A percentile compares a stretch with the other conserved stretches of the same genome.
Evolutionary conservation across 2,888 invertebrate species (phyloP).

Genomic region (Dexiosoma caninum): DNA sequence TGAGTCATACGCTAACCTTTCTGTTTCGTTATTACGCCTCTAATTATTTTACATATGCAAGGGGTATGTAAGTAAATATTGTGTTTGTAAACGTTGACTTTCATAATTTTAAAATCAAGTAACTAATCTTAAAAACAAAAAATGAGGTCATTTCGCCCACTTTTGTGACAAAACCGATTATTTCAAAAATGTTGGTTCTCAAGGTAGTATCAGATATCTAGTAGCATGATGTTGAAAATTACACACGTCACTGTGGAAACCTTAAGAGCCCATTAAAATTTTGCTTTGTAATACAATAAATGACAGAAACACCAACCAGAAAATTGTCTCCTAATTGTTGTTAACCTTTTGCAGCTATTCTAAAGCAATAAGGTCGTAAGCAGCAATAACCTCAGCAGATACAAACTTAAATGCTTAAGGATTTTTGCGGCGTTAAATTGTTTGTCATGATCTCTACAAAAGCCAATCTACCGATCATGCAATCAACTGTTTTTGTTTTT

Average conservation of each 20-base stretch:
- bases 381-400: neutral
- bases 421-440: slow-evolving; percentile 30
- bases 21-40: neutral
- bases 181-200: neutral
- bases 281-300: neutral
- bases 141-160: slow-evolving; percentile 22
- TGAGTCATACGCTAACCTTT: neutral
- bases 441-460: slow-evolving; percentile 47
- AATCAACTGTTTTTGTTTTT: slow-evolving; percentile 17
- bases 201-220: neutral
- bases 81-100: neutral
- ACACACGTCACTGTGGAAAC: neutral
- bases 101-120: neutral
- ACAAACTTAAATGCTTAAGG: neutral
- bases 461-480: slow-evolving; percentile 42
- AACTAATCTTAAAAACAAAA: neutral
- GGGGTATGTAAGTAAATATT: too few species aligned
- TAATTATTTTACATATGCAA: neutral
- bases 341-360: slow-evolving; percentile 27
- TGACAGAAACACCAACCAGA: neutral
- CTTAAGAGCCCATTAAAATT: neutral
- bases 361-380: slow-evolving; percentile 2
- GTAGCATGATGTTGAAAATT: slow-evolving; percentile 22
- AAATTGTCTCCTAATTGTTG: slow-evolving; percentile 36
- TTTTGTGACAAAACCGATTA: slow-evolving; percentile 24